phyloP scores from a whole-genome alignment of 2,888 invertebrate species.

The Caenorhabditis becei region DNA sequence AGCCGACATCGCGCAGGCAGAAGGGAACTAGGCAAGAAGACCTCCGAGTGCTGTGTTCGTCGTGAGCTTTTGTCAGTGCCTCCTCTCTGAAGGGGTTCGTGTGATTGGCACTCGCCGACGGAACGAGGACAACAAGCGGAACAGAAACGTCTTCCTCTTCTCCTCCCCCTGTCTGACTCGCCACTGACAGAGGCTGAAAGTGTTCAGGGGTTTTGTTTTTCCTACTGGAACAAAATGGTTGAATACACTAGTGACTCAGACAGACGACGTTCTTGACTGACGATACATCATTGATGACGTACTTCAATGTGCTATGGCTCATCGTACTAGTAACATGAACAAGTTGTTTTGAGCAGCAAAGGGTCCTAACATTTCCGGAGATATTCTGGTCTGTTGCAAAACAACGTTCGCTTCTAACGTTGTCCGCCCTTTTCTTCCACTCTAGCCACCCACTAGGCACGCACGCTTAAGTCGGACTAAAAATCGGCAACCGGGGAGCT shows the following conservation, averaged over 20 bases:
- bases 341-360: slow-evolving; percentile 2
- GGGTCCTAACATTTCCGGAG: slow-evolving; percentile 16
- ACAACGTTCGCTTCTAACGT: slow-evolving; percentile 9
- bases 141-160: slow-evolving; percentile 35
- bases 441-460: slow-evolving; percentile 5
- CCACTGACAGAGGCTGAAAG: not conserved
- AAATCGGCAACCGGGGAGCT: slow-evolving; percentile 1
- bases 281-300: slow-evolving; percentile 13
- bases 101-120: slow-evolving; percentile 46
- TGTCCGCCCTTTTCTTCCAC: slow-evolving; percentile 15
- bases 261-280: slow-evolving; percentile 6
- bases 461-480: not conserved
- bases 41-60: slow-evolving; percentile 42
- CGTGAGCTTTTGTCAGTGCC: slow-evolving; percentile 54
- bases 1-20: not conserved
- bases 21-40: slow-evolving; percentile 17
- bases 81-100: slow-evolving; percentile 37
- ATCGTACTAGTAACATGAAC: slow-evolving; percentile 24
- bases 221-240: not conserved
- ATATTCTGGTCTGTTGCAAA: slow-evolving; percentile 16
- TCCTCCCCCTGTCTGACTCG: slow-evolving; percentile 2
- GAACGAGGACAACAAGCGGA: slow-evolving; percentile 44
- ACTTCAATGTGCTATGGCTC: slow-evolving; percentile 5
- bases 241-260: slow-evolving; percentile 10
- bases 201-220: not conserved